Evolutionary conservation across 2,888 invertebrate species (phyloP), one percentile per base, ranked within the genome.

Genomic region (Drosophila emarginata): DNA sequence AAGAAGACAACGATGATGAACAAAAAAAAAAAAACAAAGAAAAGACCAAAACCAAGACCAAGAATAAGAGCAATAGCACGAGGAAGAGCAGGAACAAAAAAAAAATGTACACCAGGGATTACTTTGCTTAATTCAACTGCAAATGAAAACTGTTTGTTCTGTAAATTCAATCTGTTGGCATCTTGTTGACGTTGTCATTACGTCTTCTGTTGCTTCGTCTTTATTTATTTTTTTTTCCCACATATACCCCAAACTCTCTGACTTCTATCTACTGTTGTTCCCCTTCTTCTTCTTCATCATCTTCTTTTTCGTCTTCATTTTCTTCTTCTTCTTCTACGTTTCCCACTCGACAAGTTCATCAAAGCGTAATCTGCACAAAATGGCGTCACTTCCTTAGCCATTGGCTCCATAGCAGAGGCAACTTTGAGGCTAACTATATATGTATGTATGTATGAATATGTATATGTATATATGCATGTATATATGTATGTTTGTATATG

Each of bases 41-140:
- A 2, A 23, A 45, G 45, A 15, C 45, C 45, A 45, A 45, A 21
- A 45, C 18, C 45, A 45, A 21, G 18, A 32, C 9, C 9, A 21
- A 45, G 32, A 32, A 11, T 11, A 32, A 32, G 9, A 32, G 32
- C 32, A 32, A 32, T 0, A 32, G 9, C 32, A 32, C 11, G 11
- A 21, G 18, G 11, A 21, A 21, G 32, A 32, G 9, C 32, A 32
- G 36, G 18, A 15, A 61, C 61, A 53, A 37, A 7, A 54, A 52
- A 59, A 45, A 69, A 75, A 75, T 76, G 70, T 84, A 82, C 87
- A 77, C 84, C 58, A 68, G 84, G 84, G 84, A 84, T 87, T 84
- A 84, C 84, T 84, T 84, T 84, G 85, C 87, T 80, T 84, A 84
- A 84, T 87, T 84, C 87, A 84, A 84, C 82, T 87, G 84, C 84